Percentiles rank a stretch among this genome's conserved stretches.
Conservation (phyloP, 1,140 invertebrate species). For the Zelostemma sp. region DNA sequence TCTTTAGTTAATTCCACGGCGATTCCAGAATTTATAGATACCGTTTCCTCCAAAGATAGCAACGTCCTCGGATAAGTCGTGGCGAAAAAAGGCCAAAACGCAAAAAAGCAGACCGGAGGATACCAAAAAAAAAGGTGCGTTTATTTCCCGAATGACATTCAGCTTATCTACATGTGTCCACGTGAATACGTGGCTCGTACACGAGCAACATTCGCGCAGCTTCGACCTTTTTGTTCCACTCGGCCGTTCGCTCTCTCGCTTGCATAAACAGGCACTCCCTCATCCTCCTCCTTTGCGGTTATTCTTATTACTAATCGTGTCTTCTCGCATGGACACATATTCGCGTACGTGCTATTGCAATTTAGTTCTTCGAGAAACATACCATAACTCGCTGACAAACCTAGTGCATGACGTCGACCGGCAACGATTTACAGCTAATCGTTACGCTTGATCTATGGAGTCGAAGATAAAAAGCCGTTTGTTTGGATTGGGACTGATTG, state of each 20-base stretch:
- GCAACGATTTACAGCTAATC: not conserved
- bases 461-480: not conserved
- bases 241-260: slow-evolving; percentile 1
- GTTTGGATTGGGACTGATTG: not conserved
- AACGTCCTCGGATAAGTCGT: not conserved
- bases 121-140: not conserved
- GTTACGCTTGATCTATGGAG: not conserved
- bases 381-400: not conserved
- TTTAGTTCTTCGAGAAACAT: not conserved
- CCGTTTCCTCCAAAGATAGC: not conserved
- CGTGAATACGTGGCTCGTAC: not conserved
- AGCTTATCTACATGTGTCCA: not conserved
- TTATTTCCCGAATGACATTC: not conserved
- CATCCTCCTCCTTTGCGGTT: not conserved
- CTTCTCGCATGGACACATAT: not conserved
- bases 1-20: no score
- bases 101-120: not conserved
- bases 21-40: no score
- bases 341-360: not conserved
- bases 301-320: slow-evolving; percentile 1
- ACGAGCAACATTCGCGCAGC: not conserved
- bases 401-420: not conserved
- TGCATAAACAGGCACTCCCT: slow-evolving; percentile 6
- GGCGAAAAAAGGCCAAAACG: not conserved
- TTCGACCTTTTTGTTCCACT: not conserved